Conservation (phyloP, 2,113 vertebrate species). For the Xyliphius kryptos region DNA sequence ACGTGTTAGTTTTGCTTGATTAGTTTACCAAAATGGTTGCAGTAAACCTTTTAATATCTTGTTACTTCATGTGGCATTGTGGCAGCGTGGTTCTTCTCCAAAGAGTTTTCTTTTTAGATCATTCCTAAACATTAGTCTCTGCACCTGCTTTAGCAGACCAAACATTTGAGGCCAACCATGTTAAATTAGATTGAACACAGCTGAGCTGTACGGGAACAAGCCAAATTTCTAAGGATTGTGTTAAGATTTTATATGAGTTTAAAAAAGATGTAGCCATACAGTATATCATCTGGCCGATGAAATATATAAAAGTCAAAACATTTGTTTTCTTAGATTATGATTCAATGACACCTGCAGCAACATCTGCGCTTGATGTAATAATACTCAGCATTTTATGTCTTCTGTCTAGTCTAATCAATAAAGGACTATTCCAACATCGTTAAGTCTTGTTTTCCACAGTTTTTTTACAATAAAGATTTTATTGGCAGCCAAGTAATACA, state of each 20-base stretch:
- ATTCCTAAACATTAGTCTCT: slow-evolving; percentile 26
- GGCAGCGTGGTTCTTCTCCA: neutral
- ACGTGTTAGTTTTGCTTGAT: slow-evolving; percentile 32
- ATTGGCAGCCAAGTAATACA: too few relatives aligned
- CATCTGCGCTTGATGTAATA: too few relatives aligned
- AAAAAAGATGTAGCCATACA: slow-evolving; percentile 10
- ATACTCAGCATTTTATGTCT: too few relatives aligned
- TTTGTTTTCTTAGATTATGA: too few relatives aligned
- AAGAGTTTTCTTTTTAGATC: slow-evolving; percentile 20
- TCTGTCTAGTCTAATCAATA: too few relatives aligned
- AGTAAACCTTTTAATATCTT: slow-evolving; percentile 31
- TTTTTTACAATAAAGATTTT: too few relatives aligned
- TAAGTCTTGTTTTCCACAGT: too few relatives aligned
- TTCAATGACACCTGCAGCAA: slow-evolving; percentile 18
- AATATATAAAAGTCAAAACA: too few relatives aligned
- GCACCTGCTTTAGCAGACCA: slow-evolving; percentile 30
- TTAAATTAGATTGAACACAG: slow-evolving; percentile 36
- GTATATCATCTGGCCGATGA: slow-evolving; percentile 17
- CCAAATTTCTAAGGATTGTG: slow-evolving; percentile 8
- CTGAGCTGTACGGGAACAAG: slow-evolving; percentile 24
- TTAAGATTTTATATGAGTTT: slow-evolving; percentile 2
- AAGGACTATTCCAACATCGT: too few relatives aligned
- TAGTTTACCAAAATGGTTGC: slow-evolving; percentile 28
- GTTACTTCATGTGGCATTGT: slow-evolving; percentile 26
- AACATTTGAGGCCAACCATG: slow-evolving; percentile 34